Evolutionary conservation across 2,113 vertebrate species (phyloP), one percentile per base, ranked within the genome.

Genomic region (Scatophagus argus): DNA sequence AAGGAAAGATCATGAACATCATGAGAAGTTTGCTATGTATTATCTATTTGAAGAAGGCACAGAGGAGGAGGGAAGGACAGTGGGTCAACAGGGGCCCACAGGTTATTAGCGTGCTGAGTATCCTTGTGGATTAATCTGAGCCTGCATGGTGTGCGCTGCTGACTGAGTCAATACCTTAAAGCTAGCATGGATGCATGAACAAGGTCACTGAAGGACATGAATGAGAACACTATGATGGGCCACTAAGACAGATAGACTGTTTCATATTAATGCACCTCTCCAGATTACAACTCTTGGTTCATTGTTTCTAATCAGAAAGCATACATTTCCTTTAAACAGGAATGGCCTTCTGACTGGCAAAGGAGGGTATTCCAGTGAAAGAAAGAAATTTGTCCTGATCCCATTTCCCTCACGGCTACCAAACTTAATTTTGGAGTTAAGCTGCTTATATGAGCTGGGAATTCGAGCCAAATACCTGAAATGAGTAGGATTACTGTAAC

Each of bases 321-420:
- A 38, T 1, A 46, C 21, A n/a, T n/a, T n/a, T n/a, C n/a, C n/a
- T 56, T 41, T 2, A 67, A 47, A 32, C 12, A n/a, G 21, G 14
- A 16, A 27, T 13, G 9, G n/a, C 61, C 31, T 17, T 25, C 19
- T 25, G 1, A 21, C 7, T 8, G 21, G 6, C 7, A 65, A 56
- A 31, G 19, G n/a, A 32, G 56, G 2, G 21, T 49, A 58, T 52
- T 59, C 54, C 25, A 29, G 39, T 1, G 3, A 56, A 59, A 72
- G 25, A 71, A 36, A 54, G 11, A 59, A 64, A 79, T 47, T 2
- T n/a, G 29, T 51, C 67, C 25, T 49, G 9, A 61, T 38, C 43
- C 62, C 4, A 23, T 13, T 34, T 25, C 21, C 5, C 38, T 63
- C 12, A 34, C 44, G 8, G 46, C 46, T 44, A 41, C 25, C 5